phyloP scores from a whole-genome alignment of 1,140 invertebrate species.

The Vanessa atalanta region DNA sequence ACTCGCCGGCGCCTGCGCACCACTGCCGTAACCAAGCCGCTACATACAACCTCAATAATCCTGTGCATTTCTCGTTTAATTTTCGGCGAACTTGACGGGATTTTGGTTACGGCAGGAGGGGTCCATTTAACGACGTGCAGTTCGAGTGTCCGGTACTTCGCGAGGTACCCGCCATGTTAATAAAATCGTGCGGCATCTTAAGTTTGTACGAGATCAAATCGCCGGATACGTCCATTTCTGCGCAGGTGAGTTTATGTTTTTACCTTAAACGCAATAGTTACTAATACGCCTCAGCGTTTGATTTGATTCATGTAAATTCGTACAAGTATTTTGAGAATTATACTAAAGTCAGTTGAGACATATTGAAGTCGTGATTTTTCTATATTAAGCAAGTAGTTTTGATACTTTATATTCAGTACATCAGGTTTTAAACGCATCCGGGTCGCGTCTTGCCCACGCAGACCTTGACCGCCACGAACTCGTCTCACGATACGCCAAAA shows the following conservation, averaged over 20 bases:
- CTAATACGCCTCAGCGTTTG: background rate
- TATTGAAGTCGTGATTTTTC: background rate
- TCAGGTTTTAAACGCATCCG: slow-evolving; percentile 54
- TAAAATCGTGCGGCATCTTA: slow-evolving; percentile 41
- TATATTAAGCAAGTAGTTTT: slow-evolving; percentile 4
- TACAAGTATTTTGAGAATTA: background rate
- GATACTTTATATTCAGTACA: slow-evolving; percentile 1
- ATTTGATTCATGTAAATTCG: background rate
- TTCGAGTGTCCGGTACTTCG: slow-evolving; percentile 50
- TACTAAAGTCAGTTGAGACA: background rate
- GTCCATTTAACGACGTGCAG: slow-evolving; percentile 46
- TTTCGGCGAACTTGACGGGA: slow-evolving; percentile 35
- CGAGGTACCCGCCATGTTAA: slow-evolving; percentile 41
- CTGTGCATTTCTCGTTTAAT: slow-evolving; percentile 35
- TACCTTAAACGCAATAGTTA: slow-evolving; percentile 18
- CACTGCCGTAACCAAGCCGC: slow-evolving; percentile 41
- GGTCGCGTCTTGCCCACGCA: slow-evolving; percentile 65
- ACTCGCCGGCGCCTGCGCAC: slow-evolving; percentile 39
- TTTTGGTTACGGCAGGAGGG: slow-evolving; percentile 43
- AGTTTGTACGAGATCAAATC: slow-evolving; percentile 45
- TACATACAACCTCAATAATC: slow-evolving; percentile 22
- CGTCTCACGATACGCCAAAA: slow-evolving; percentile 45
- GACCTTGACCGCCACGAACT: slow-evolving; percentile 73
- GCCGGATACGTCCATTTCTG: slow-evolving; percentile 39
- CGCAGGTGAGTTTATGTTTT: slow-evolving; percentile 42